Evolutionary conservation across 2,113 vertebrate species (phyloP).

Genomic region (Corapipo altera): DNA sequence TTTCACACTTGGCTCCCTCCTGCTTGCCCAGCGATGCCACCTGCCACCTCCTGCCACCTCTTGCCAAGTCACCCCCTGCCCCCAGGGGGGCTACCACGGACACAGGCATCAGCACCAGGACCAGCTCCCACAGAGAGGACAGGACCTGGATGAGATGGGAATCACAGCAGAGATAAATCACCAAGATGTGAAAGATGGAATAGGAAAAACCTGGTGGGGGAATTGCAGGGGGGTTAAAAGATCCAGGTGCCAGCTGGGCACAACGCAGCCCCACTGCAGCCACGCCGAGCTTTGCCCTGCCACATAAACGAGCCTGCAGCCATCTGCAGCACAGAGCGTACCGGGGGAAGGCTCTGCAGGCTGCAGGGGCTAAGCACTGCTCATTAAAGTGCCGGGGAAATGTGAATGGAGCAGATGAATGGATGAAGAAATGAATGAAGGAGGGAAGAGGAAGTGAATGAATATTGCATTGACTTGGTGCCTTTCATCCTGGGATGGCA

Average conservation of each 20-base stretch:
- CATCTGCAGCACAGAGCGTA: not conserved
- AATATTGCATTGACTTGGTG: conserved; percentile 51
- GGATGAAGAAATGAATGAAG: conserved; percentile 65
- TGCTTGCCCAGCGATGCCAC: not conserved
- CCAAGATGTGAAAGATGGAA: not conserved
- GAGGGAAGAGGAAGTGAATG: conserved; percentile 63
- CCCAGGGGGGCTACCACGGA: not conserved
- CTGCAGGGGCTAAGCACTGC: conserved; percentile 30
- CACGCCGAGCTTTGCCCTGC: not conserved
- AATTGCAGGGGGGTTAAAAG: not conserved
- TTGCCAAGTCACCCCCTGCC: not conserved
- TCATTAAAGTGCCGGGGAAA: conserved; percentile 43
- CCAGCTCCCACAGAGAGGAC: rapidly evolving
- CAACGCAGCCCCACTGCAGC: rapidly evolving
- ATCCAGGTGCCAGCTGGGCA: not conserved
- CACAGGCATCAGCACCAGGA: rapidly evolving
- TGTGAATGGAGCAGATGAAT: conserved; percentile 69
- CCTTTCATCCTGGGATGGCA: conserved; percentile 40
- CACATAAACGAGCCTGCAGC: not conserved
- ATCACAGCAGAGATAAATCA: not conserved
- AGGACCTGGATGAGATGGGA: not conserved
- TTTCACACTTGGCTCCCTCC: not conserved
- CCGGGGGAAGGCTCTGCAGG: conserved; percentile 15
- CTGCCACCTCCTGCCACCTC: not conserved
- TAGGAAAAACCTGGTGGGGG: not conserved